Base-by-base conservation (phyloP, 1,140 invertebrate genomes). In the Zelostemma sp. region DNA sequence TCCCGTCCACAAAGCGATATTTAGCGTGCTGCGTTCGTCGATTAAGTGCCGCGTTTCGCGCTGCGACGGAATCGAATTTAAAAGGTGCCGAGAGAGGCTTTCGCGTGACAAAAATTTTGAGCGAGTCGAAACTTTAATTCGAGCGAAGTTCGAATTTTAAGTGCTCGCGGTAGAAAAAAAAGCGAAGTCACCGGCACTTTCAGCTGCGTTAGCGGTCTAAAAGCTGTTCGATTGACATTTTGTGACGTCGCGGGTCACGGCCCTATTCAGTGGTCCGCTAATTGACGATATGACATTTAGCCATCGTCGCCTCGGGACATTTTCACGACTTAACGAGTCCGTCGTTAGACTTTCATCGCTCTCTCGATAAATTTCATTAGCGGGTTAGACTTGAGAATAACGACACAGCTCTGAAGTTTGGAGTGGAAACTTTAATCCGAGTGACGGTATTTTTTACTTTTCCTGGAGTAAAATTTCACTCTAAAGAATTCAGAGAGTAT, bases 181-280 rank as follows among this genome's bases (percentile, higher is more conserved):
- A 14, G 35, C 43, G 56, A 55, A 45, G 64, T 70, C 61, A 60
- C 40, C 57, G 57, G 35, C 62, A 63, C 67, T 73, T 67, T 67
- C 64, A 60, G 64, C 66, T 61, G 67, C 62, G 61, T 73, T 73
- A 70, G 72, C 59, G 72, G 72, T 73, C 64, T 60, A 66, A 69
- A 66, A 66, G 67, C 67, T 63, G 66, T 56, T 67, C 67, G 61
- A 75, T 75, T 75, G 73, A 73, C 73, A 75, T 75, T 73, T 75
- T 73, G 65, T 59, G 63, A 68, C 51, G 69, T 75, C 64, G 58
- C 67, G 70, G 70, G 73, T 70, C 60, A 68, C 53, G 66, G 56
- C 51, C 47, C 38, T 63, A n/a, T 61, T 72, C 59, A 65, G 61
- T 33, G 54, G 61, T 45, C 31, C 58, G 64, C 73, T 75, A 73